A percentile compares a stretch with the other conserved stretches of the same genome.
phyloP scores from a whole-genome alignment of 1,140 invertebrate genomes.

The Linepithema humile region DNA sequence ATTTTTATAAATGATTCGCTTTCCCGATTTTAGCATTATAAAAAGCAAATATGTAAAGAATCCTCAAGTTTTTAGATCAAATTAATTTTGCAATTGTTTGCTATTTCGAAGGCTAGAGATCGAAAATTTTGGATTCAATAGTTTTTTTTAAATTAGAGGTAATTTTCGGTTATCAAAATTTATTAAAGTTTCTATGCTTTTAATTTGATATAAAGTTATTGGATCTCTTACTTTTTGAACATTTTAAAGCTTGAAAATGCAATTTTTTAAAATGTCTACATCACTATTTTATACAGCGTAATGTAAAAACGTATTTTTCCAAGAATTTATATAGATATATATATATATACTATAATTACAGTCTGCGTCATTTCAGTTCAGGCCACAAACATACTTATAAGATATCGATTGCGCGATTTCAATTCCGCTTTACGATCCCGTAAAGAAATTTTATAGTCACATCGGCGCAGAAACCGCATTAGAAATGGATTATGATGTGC shows the following conservation, averaged over 20 bases:
- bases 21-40: not conserved
- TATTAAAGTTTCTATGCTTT: not conserved
- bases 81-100: too few species aligned
- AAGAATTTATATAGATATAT: too few species aligned
- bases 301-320: not conserved
- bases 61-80: not conserved
- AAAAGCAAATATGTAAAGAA: not conserved
- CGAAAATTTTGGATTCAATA: not conserved
- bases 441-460: constrained; percentile 60
- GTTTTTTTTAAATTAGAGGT: not conserved
- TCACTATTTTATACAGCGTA: not conserved
- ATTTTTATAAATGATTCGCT: not conserved
- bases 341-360: not conserved
- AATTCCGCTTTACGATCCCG: not conserved
- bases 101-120: not conserved
- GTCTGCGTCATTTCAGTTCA: not conserved
- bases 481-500: constrained; percentile 21
- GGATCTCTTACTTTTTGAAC: not conserved
- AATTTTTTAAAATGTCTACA: not conserved
- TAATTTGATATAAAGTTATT: not conserved
- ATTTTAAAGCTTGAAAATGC: not conserved
- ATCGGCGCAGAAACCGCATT: not conserved
- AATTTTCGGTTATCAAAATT: not conserved
- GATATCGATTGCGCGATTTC: not conserved
- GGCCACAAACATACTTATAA: not conserved